Base-by-base conservation (phyloP, 2,797 vertebrate genomes). In the Vipera ursinii region DNA sequence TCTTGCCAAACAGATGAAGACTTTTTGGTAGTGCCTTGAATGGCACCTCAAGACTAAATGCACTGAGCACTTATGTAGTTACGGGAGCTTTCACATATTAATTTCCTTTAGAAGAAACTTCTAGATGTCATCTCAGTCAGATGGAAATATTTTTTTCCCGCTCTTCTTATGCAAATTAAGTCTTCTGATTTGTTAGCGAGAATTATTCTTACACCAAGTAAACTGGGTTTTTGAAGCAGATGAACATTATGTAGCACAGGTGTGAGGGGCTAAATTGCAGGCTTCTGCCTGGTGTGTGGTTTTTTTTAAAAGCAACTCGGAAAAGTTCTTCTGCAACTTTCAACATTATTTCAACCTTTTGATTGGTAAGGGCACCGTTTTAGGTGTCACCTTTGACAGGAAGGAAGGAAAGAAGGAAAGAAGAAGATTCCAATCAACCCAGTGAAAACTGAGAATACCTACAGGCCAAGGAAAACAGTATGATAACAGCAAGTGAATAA, bases 71-170 rank as follows among this genome's bases (percentile, higher is more conserved):
- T 60, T 63, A 57, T 86, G 2, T 14, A 13, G 89, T 92, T 92
- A 86, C 65, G 15, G 15, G 32, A 0, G 20, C 88, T 9, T 93
- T 82, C 10, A 7, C 13, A 22, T 0, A 55, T 53, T 92, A 78
- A 56, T 65, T 89, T 93, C 95, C 0, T 92, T 91, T 22, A 0
- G 53, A 32, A 32, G 32, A 32, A 32, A 32, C 94, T 91, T 92
- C 44, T 88, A 93, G 12, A 44, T 57, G 1, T 38, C 57, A 5
- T 92, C 28, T 93, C 48, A 15, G 6, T 87, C 87, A 91, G 26
- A n/a, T 3, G 3, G 26, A 6, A 85, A 3, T 57, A 17, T 93
- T 73, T 3, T 24, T 24, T 91, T 10, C 65, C 3, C 91, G 44
- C 17, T 44, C 87, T 89, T 90, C 48, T 38, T 59, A 82, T 93